Base-by-base conservation (phyloP, 2,797 vertebrate species). In the Neoniphon sammara region DNA sequence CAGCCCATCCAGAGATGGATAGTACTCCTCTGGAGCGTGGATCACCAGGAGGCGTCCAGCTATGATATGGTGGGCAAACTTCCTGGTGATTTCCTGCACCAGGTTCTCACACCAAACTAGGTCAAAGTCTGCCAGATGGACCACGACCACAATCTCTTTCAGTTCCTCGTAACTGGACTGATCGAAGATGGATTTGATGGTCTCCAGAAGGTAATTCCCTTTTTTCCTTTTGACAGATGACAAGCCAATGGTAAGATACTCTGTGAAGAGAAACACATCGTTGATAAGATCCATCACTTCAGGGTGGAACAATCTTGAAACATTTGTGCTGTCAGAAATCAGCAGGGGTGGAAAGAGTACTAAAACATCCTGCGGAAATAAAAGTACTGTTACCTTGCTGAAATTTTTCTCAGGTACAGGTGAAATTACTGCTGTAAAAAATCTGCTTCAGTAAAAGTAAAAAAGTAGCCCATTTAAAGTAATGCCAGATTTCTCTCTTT, bases 141-240 rank as follows among this genome's bases (percentile, higher is more conserved):
- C 97, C 62, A 99, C 97, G 6, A 99, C 97, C 42, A 96, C 93
- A 2, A 99, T 98, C 94, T 99, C 97, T 73, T 98, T 97, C 61
- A 99, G 93, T 25, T 99, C 98, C 86, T 99, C 98, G 1, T 99
- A 98, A 79, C 97, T 99, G 81, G 97, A 98, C 87, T 99, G 98
- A 74, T 99, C 98, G 90, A 99, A 99, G 93, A 99, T 97, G 25
- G 98, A 99, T 71, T 97, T 99, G 89, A 99, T 98, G 4, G 98
- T 99, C 77, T 99, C 97, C 61, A 99, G 93, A 23, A 99, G 95
- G 87, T 99, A 99, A 77, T 96, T 99, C 59, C 98, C 98, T 78
- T 95, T 96, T 92, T 96, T 98, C 72, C 97, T 90, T 85, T 97
- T 98, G 44, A 99, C 97, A 25, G 97, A 99, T 2, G 97, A 98